phyloP scores from a whole-genome alignment of 2,888 invertebrate species.

The Lampropteryx suffumata region DNA sequence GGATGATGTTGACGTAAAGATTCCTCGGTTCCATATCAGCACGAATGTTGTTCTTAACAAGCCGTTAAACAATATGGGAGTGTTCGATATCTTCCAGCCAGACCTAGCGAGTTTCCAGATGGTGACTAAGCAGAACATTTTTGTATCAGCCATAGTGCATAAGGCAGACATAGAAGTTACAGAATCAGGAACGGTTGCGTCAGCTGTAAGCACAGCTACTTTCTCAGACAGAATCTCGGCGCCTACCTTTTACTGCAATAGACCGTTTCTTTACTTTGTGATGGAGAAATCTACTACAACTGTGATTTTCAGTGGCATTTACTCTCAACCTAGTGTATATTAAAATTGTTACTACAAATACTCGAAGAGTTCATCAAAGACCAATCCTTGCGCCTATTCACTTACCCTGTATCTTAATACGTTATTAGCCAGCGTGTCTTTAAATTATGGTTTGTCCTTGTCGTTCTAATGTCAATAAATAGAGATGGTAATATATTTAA shows the following conservation, averaged over 20 bases:
- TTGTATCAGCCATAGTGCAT: constrained; percentile 85
- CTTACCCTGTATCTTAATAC: too few species aligned
- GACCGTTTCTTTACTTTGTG: constrained; percentile 87
- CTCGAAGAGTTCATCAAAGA: background rate
- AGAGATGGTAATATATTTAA: too few species aligned
- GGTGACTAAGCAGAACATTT: constrained; percentile 79
- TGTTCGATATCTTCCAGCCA: constrained; percentile 85
- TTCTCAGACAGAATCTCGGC: constrained; percentile 81
- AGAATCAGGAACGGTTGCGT: constrained; percentile 88
- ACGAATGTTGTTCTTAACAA: constrained; percentile 84
- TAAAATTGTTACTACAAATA: constrained; percentile 35
- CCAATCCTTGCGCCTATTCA: background rate
- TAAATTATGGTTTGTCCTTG: too few species aligned
- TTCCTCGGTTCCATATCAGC: constrained; percentile 85
- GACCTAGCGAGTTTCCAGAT: constrained; percentile 79
- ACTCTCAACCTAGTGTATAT: constrained; percentile 70
- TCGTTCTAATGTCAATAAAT: too few species aligned
- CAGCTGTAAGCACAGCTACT: constrained; percentile 80
- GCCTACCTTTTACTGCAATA: constrained; percentile 84
- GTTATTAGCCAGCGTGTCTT: too few species aligned
- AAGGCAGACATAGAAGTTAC: constrained; percentile 89
- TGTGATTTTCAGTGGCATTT: constrained; percentile 85
- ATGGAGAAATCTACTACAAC: constrained; percentile 85
- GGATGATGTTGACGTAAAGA: constrained; percentile 84
- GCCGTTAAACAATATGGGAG: constrained; percentile 85